Conservation (phyloP, 1,140 invertebrate species). For the Ceratoteleas bidentatus region DNA sequence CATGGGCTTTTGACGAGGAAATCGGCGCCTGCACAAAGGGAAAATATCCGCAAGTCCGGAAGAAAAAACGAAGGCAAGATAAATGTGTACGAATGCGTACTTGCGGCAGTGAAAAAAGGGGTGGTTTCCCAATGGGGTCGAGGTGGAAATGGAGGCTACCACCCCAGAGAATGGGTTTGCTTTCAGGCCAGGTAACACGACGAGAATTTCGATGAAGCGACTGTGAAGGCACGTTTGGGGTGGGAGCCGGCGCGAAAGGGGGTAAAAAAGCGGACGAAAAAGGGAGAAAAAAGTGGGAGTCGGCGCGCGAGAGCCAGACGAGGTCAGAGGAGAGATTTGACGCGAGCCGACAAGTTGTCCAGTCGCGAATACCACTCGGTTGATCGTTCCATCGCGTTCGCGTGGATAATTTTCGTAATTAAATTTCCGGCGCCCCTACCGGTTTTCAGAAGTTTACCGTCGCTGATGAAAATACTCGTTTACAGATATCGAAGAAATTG, state of each 20-base stretch:
- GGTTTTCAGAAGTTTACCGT: constrained; percentile 52
- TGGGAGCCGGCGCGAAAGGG: constrained; percentile 1
- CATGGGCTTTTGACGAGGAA: background rate
- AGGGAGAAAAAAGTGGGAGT: constrained; percentile 15
- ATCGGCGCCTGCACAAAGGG: constrained; percentile 25
- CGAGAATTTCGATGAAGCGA: constrained; percentile 67
- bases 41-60: constrained; percentile 36
- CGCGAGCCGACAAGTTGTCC: constrained; percentile 57
- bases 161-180: constrained; percentile 67
- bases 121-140: constrained; percentile 56
- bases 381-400: constrained; percentile 50
- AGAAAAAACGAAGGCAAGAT: constrained; percentile 44
- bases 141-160: constrained; percentile 64
- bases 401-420: constrained; percentile 64
- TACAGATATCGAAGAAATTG: constrained; percentile 56
- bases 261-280: constrained; percentile 9
- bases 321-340: constrained; percentile 56
- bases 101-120: constrained; percentile 53
- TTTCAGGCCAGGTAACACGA: constrained; percentile 66
- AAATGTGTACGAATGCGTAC: constrained; percentile 50
- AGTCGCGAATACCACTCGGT: constrained; percentile 37
- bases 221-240: constrained; percentile 57
- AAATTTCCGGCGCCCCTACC: constrained; percentile 42
- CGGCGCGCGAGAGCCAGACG: constrained; percentile 31
- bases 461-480: constrained; percentile 47